Evolutionary conservation across 2,113 vertebrate species (phyloP), one percentile per base, ranked within the genome.

Genomic region (Ictalurus furcatus): DNA sequence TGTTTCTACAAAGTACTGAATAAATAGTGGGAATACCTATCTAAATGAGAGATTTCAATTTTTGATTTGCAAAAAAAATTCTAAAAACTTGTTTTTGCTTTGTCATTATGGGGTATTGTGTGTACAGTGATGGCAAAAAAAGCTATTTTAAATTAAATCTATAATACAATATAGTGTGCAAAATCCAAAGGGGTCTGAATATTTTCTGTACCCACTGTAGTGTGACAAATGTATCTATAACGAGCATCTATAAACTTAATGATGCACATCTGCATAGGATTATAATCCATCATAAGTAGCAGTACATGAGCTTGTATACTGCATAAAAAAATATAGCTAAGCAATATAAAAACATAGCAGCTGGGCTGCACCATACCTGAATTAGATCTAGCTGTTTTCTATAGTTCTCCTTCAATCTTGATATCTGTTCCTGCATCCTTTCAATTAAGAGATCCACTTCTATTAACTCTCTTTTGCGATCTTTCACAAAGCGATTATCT

Each of bases 341-440:
- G 6, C 44, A 48, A 48, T 52, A 52, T 12, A 76, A 48, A 79
- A 79, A 79, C 58, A 58, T 4, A 5, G 6, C 44, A 48, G 6
- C 44, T 6, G 6, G 44, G 44, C 17, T n/a, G 30, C 65, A 74
- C 12, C 30, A 40, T 90, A 98, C 98, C 97, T 97, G 95, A 0
- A 95, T 96, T 63, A 95, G 90, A 1, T 82, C 90, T 37, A 97
- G 87, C 56, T 97, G 94, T 59, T 95, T 95, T 5, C 95, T 95
- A 74, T 96, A 98, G 37, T 91, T 93, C 81, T 94, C 96, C 56
- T 92, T 94, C 58, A 97, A 17, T 0, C 37, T 92, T 90, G 93
- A 94, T 88, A 96, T 94, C 82, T 98, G 96, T 1, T 97, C 96
- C 84, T 97, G 96, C 96, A 98, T 97, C 63, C 96, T 95, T 90